Conservation (phyloP, 2,888 invertebrate genomes). For the Diogma glabrata region DNA sequence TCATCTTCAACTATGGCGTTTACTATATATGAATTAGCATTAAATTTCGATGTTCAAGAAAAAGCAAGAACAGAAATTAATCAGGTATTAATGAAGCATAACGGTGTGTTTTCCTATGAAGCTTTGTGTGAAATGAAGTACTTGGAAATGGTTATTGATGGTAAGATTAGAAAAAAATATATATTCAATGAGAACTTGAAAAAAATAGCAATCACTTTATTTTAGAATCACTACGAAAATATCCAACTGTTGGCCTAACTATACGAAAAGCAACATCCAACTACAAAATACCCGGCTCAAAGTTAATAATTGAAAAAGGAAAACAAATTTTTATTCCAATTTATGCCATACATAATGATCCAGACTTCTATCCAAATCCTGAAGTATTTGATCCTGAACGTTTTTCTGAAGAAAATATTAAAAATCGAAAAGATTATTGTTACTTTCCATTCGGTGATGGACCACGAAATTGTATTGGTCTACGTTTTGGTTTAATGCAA, state of each 20-base stretch:
- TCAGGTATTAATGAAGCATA: conserved; percentile 28
- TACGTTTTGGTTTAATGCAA: not conserved
- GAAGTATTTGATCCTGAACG: conserved; percentile 36
- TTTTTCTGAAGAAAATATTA: conserved; percentile 28
- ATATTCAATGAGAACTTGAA: not conserved
- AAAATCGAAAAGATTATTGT: conserved; percentile 21
- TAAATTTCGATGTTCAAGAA: conserved; percentile 36
- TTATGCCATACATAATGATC: conserved; percentile 36
- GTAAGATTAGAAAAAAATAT: conserved; percentile 23
- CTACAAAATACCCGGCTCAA: conserved; percentile 29
- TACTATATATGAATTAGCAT: conserved; percentile 39
- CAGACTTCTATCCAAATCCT: conserved; percentile 34
- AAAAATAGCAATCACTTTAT: not conserved
- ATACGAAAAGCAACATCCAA: conserved; percentile 33
- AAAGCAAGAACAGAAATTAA: conserved; percentile 36
- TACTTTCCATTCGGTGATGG: conserved; percentile 16
- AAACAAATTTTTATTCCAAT: conserved; percentile 32
- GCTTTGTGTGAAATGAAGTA: conserved; percentile 38
- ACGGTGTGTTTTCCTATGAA: conserved; percentile 37
- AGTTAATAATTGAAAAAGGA: conserved; percentile 30
- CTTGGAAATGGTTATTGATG: conserved; percentile 37
- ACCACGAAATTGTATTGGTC: conserved; percentile 4
- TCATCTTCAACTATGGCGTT: conserved; percentile 39
- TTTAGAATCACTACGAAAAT: conserved; percentile 33
- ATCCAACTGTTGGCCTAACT: conserved; percentile 34